Conservation (phyloP, 2,888 invertebrate genomes). For the Muschampia plurimacula region DNA sequence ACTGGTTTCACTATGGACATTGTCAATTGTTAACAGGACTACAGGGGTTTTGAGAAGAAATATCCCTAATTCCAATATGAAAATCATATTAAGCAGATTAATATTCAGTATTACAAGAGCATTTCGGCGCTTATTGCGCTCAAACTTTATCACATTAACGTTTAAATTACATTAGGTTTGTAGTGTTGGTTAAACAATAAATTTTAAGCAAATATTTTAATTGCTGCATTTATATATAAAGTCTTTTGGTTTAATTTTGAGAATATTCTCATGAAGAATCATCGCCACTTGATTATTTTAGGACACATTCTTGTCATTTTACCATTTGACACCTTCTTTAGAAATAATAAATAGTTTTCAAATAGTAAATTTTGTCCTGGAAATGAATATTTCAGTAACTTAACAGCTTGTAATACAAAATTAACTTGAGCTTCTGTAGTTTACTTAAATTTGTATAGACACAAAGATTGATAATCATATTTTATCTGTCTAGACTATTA, state of each 20-base stretch:
- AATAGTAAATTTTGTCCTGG: no score
- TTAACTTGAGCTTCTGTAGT: neutral
- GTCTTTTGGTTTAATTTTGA: no score
- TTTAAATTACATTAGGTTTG: neutral
- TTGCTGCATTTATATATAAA: neutral
- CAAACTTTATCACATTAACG: neutral
- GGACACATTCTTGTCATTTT: no score
- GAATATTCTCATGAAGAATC: no score
- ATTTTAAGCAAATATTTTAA: neutral
- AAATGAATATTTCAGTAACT: neutral
- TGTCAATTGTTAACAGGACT: neutral
- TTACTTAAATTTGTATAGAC: neutral
- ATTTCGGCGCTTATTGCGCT: neutral
- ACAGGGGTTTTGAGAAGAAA: neutral
- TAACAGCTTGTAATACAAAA: neutral
- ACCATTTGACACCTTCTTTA: no score
- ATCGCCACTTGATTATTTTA: no score
- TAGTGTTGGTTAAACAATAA: neutral
- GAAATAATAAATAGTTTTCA: no score
- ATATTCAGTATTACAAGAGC: neutral
- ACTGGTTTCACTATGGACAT: slow-evolving; percentile 56
- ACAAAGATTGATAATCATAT: neutral
- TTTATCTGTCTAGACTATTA: neutral
- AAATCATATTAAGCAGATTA: neutral
- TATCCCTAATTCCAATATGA: neutral